phyloP scores from a whole-genome alignment of 2,113 vertebrate genomes.

The Verasper variegatus region DNA sequence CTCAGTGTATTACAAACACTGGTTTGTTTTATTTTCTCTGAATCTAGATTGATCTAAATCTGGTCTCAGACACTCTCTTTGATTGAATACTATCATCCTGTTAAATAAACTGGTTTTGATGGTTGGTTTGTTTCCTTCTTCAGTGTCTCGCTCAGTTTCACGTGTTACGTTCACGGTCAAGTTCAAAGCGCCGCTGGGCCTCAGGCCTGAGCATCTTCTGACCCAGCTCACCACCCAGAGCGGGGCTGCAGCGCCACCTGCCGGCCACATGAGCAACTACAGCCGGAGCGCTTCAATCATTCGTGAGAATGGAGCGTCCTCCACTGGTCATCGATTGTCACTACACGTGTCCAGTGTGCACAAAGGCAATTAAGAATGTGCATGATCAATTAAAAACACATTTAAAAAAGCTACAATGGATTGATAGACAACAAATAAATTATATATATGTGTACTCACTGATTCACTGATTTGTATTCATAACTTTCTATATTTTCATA shows the following conservation, averaged over 20 bases:
- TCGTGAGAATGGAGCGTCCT: constrained; percentile 6
- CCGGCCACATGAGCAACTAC: neutral
- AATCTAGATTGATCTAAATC: neutral
- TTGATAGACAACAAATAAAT: too few relatives aligned
- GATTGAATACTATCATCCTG: neutral
- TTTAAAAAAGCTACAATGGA: too few relatives aligned
- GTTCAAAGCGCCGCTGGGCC: constrained; percentile 61
- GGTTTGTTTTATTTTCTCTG: neutral
- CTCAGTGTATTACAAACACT: neutral
- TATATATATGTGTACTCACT: too few relatives aligned
- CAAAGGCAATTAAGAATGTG: neutral
- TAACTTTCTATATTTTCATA: too few relatives aligned
- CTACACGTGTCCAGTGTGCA: constrained; percentile 2
- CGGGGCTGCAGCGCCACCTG: constrained; percentile 43
- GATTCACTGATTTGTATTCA: too few relatives aligned
- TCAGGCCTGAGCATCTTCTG: constrained; percentile 21
- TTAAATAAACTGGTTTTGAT: too few relatives aligned
- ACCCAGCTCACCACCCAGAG: neutral
- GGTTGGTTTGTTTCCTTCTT: neutral
- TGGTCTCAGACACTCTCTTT: neutral
- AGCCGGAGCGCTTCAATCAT: neutral
- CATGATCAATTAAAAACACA: too few relatives aligned
- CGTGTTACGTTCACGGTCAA: constrained; percentile 70
- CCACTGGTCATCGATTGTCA: constrained; percentile 12
- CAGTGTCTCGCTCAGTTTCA: constrained; percentile 4